Evolutionary conservation across 2,888 invertebrate species (phyloP).

Genomic region (Eugnorisma glareosa): DNA sequence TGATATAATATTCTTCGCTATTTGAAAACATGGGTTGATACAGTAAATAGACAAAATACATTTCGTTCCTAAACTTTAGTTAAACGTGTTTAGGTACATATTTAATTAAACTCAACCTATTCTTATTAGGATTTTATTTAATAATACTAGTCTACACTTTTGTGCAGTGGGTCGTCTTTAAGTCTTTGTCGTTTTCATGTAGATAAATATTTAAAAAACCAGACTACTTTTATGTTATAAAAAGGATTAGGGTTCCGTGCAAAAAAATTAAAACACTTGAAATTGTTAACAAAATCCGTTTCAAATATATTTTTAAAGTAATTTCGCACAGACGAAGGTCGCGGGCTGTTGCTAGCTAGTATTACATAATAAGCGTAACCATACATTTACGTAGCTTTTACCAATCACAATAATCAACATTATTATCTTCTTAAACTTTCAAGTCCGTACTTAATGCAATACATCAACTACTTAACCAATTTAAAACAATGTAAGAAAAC

Average conservation of each 20-base stretch:
- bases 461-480: not conserved
- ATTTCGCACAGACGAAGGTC: too few relatives aligned
- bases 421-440: not conserved
- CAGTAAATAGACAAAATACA: too few relatives aligned
- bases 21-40: not conserved
- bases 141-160: not conserved
- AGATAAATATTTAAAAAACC: too few relatives aligned
- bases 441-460: too few relatives aligned
- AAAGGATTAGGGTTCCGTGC: too few relatives aligned
- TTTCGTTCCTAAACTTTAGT: too few relatives aligned
- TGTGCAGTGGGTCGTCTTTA: not conserved
- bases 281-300: too few relatives aligned
- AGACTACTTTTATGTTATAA: too few relatives aligned
- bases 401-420: not conserved
- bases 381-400: not conserved
- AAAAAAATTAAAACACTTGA: too few relatives aligned
- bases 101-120: not conserved
- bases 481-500: conserved; percentile 23
- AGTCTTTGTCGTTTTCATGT: not conserved
- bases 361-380: not conserved
- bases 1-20: not conserved
- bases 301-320: too few relatives aligned
- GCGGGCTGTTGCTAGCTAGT: too few relatives aligned
- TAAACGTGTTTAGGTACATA: not conserved
- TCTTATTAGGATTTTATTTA: not conserved